These are phyloP conservation scores for Apodemia mormo DNA, from an alignment of 2,888 invertebrate species.

Conservation along the genomic window DNA sequence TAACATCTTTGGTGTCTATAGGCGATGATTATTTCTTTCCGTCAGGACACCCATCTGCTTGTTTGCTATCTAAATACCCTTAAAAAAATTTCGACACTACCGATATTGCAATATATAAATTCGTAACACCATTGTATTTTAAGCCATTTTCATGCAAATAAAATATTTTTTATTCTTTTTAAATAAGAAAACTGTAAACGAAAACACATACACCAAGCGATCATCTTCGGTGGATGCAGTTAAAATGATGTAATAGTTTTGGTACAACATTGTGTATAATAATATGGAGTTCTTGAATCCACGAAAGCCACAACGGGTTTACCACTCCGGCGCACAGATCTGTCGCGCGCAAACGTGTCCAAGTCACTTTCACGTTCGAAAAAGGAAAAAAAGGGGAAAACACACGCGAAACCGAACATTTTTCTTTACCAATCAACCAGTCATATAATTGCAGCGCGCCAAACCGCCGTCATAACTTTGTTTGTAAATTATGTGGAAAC, in stretches of 20 bases:
- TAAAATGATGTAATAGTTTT: slow-evolving; percentile 25
- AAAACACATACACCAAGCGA: background rate
- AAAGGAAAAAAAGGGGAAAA: slow-evolving; percentile 59
- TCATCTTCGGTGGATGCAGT: background rate
- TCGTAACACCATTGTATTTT: too few species aligned
- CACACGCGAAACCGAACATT: slow-evolving; percentile 51
- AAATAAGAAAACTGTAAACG: background rate
- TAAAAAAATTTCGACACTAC: too few species aligned
- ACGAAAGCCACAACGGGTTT: slow-evolving; percentile 27
- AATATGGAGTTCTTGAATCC: slow-evolving; percentile 24
- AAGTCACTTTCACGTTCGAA: slow-evolving; percentile 64
- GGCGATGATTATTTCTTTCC: too few species aligned
- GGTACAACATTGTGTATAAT: slow-evolving; percentile 13
- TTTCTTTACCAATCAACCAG: slow-evolving; percentile 47
- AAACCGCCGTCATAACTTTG: slow-evolving; percentile 48
- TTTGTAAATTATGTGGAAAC: slow-evolving; percentile 61
- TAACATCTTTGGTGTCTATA: too few species aligned
- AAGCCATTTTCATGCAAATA: too few species aligned
- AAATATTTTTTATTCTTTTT: too few species aligned
- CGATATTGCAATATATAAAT: too few species aligned
- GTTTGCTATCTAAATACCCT: too few species aligned
- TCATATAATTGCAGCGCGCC: slow-evolving; percentile 46
- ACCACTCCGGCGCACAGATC: slow-evolving; percentile 58
- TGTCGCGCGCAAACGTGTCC: slow-evolving; percentile 65
- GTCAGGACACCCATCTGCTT: too few species aligned